Evolutionary conservation across 1,140 invertebrate genomes (phyloP).

Genomic region (Pogonus chalceus): DNA sequence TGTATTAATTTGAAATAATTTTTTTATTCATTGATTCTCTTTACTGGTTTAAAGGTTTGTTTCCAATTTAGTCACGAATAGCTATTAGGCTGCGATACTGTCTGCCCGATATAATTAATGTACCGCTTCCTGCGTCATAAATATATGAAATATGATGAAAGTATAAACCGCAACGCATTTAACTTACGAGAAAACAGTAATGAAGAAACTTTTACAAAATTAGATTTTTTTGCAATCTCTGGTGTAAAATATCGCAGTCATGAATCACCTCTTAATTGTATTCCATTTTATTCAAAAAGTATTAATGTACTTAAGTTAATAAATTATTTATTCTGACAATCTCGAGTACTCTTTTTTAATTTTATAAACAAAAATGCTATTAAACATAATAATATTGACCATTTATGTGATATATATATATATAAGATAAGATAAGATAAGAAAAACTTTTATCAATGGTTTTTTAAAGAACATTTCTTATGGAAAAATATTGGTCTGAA

Average conservation of each 20-base stretch:
- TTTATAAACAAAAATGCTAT: too few species aligned
- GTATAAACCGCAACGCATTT: conserved; percentile 1
- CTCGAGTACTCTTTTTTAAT: background rate
- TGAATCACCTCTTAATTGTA: background rate
- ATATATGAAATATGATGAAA: conserved; percentile 6
- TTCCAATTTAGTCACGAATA: background rate
- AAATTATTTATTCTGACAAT: background rate
- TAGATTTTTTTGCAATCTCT: conserved; percentile 4
- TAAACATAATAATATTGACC: too few species aligned
- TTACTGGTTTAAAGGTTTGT: background rate
- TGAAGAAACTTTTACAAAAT: conserved; percentile 5
- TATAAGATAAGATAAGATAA: too few species aligned
- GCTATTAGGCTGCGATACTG: background rate
- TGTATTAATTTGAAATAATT: too few species aligned
- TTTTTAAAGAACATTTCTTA: too few species aligned
- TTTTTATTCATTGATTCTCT: too few species aligned
- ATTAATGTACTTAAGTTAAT: background rate
- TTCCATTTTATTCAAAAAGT: conserved; percentile 4
- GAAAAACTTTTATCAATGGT: too few species aligned
- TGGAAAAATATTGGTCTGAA: too few species aligned
- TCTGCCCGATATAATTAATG: conserved; percentile 3
- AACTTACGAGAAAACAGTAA: background rate
- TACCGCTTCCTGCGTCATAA: background rate
- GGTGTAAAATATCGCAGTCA: conserved; percentile 2
- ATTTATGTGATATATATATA: too few species aligned